Evolutionary conservation across 2,888 invertebrate species (phyloP).

Genomic region (Halictus ligatus): DNA sequence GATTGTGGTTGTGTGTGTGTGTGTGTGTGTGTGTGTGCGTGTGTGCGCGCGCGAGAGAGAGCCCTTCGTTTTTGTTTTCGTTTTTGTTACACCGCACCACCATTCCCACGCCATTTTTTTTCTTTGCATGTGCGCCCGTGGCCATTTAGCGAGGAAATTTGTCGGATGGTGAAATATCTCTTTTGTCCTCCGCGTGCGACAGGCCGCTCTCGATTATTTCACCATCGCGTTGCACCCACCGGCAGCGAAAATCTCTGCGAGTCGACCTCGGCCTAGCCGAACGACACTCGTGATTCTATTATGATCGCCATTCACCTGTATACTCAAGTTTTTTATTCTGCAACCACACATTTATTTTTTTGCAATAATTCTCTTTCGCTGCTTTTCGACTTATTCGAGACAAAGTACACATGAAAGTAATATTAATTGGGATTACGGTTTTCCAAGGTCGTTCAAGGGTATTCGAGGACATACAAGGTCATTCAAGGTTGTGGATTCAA

Average conservation of each 20-base stretch:
- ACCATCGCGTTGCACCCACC: conserved; percentile 42
- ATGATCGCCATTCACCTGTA: background rate
- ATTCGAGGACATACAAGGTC: background rate
- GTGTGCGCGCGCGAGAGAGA: background rate
- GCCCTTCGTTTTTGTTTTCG: conserved; percentile 33
- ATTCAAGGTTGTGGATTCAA: too few species aligned
- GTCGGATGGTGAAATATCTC: conserved; percentile 73
- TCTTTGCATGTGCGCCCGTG: conserved; percentile 21
- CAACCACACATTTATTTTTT: background rate
- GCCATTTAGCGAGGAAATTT: conserved; percentile 72
- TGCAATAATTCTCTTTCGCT: background rate
- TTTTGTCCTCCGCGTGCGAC: conserved; percentile 67
- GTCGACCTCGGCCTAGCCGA: conserved; percentile 21
- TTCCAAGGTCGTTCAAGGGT: background rate
- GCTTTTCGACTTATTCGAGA: background rate
- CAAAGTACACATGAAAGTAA: background rate
- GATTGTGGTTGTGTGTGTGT: conserved; percentile 28
- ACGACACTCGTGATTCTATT: background rate
- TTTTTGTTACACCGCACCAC: conserved; percentile 43
- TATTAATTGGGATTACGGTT: background rate
- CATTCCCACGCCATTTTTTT: conserved; percentile 30
- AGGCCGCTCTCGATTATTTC: conserved; percentile 71
- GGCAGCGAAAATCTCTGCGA: conserved; percentile 57
- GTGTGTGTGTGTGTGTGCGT: conserved; percentile 14
- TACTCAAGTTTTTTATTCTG: background rate